Evolutionary conservation across 2,888 invertebrate genomes (phyloP).

Genomic region (Sphaerophoria taeniata): DNA sequence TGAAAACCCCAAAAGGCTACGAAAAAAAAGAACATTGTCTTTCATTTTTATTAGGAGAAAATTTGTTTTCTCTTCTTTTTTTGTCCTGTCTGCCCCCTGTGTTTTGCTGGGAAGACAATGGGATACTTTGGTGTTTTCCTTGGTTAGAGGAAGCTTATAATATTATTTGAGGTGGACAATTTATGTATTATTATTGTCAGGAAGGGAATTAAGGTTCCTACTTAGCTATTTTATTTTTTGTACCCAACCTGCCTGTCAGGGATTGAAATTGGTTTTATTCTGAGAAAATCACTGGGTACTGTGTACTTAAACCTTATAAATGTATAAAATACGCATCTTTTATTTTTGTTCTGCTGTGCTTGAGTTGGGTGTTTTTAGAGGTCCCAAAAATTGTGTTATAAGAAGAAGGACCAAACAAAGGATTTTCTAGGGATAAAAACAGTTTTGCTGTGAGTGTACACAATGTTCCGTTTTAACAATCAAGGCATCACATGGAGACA

Average conservation of each 20-base stretch:
- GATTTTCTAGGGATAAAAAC: not conserved
- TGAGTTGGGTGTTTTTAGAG: not conserved
- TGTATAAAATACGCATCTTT: not conserved
- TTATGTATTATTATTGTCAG: not conserved
- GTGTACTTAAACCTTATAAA: not conserved
- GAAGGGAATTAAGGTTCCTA: not conserved
- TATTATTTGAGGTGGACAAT: conserved; percentile 1
- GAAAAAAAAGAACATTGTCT: not conserved
- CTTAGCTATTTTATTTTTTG: not conserved
- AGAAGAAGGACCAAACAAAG: not conserved
- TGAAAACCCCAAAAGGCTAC: not conserved
- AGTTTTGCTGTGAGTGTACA: not conserved
- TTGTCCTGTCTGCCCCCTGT: not conserved
- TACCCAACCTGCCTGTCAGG: not conserved
- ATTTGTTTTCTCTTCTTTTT: not conserved
- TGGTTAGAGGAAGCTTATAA: not conserved
- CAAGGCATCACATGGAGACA: not conserved
- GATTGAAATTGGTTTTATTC: not conserved
- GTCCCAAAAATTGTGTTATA: not conserved
- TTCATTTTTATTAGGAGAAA: not conserved
- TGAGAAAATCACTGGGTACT: not conserved
- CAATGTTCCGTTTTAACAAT: not conserved
- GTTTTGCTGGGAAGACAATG: not conserved
- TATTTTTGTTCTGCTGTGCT: not conserved
- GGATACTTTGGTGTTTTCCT: not conserved